These are phyloP conservation scores for Luscinia megarhynchos DNA, from an alignment of 2,797 vertebrate species.

Conservation along the genomic window DNA sequence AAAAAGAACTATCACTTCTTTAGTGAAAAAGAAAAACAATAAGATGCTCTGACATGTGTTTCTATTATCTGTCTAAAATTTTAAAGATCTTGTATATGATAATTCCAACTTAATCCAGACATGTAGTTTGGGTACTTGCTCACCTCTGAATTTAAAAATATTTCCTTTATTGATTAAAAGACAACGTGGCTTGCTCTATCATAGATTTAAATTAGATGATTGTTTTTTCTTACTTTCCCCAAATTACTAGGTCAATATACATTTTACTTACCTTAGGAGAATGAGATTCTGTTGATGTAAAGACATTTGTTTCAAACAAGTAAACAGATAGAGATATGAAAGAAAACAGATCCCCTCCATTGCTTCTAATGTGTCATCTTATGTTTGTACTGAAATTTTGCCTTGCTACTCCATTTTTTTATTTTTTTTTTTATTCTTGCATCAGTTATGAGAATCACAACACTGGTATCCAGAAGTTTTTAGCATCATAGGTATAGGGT, in stretches of 20 bases:
- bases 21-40: not conserved
- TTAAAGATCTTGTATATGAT: not conserved
- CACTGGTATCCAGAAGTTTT: not conserved
- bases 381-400: not conserved
- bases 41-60: not conserved
- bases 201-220: not conserved
- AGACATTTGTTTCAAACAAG: not conserved
- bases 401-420: not conserved
- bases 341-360: rapidly evolving
- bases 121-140: not conserved
- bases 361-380: not conserved
- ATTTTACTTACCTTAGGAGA: not conserved
- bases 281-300: not conserved
- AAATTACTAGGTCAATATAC: not conserved
- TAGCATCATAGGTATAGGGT: not conserved
- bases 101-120: not conserved
- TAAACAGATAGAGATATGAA: not conserved
- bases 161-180: not conserved
- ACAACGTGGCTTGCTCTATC: not conserved
- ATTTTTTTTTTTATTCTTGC: not conserved
- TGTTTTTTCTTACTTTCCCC: not conserved
- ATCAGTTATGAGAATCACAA: not conserved
- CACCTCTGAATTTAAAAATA: not conserved
- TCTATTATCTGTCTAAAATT: not conserved
- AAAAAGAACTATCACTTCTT: not conserved